A percentile compares a stretch with the other conserved stretches of the same genome.
These are phyloP conservation scores for Orthosia cruda DNA, from an alignment of 2,888 invertebrate genomes.

Conservation along the genomic window DNA sequence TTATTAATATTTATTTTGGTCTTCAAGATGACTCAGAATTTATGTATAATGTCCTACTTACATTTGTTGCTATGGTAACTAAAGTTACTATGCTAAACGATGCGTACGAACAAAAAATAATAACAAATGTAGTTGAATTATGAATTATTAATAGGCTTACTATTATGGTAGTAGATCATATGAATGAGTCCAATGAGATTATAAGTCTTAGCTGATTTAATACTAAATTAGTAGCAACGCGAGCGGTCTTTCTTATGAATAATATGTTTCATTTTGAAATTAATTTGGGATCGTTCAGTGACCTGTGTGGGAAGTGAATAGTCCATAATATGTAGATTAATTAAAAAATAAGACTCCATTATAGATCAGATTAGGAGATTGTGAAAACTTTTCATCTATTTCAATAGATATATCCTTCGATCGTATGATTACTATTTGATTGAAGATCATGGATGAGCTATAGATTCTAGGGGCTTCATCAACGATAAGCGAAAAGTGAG, in stretches of 20 bases:
- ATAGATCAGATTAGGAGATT: not conserved
- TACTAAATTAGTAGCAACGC: conserved; percentile 50
- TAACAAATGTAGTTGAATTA: conserved; percentile 59
- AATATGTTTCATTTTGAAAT: conserved; percentile 43
- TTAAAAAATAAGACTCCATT: conserved; percentile 8
- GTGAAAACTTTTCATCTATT: conserved; percentile 23
- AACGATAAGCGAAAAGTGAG: not conserved
- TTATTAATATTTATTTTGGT: conserved; percentile 8
- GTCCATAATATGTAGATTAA: conserved; percentile 4
- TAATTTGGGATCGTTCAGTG: conserved; percentile 58
- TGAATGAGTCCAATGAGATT: conserved; percentile 53
- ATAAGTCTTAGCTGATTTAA: conserved; percentile 60
- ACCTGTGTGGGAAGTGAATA: conserved; percentile 39
- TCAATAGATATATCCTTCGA: not conserved
- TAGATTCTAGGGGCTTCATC: not conserved
- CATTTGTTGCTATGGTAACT: conserved; percentile 38
- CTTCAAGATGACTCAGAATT: conserved; percentile 25
- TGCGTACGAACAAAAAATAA: conserved; percentile 53
- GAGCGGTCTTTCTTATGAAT: conserved; percentile 37
- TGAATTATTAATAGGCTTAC: conserved; percentile 57
- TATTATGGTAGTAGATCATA: conserved; percentile 41
- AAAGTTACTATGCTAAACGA: conserved; percentile 22
- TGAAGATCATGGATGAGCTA: not conserved
- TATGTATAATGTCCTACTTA: conserved; percentile 5
- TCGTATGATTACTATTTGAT: not conserved